These are phyloP conservation scores for Stichodactyla mertensii DNA, from an alignment of 64 coral and sea anemone genomes.

Conservation along the genomic window DNA sequence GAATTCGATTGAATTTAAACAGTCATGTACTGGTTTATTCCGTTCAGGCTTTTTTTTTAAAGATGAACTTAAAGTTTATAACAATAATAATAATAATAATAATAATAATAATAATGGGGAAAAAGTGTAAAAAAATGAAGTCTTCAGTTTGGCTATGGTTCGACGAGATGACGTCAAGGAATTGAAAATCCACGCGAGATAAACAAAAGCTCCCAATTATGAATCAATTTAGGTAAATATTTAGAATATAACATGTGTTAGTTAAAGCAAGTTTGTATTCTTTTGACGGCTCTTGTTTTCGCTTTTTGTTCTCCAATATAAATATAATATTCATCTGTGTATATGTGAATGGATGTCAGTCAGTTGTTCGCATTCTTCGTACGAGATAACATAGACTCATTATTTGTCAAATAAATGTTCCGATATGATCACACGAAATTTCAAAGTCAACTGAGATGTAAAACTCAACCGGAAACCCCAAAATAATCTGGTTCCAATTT, in stretches of 20 bases:
- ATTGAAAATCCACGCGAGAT: background rate
- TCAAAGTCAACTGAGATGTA: background rate
- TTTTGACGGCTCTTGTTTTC: background rate
- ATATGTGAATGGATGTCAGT: background rate
- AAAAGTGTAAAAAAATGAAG: background rate
- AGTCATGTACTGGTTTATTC: background rate
- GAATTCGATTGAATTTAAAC: background rate
- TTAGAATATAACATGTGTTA: background rate
- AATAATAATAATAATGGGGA: background rate
- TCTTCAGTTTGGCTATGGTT: background rate
- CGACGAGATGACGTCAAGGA: background rate
- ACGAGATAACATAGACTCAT: background rate
- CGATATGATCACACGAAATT: background rate
- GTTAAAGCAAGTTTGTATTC: background rate
- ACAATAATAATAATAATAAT: no score
- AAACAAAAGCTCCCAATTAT: background rate
- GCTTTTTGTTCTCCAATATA: background rate
- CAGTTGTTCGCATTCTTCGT: background rate
- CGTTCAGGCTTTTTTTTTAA: background rate
- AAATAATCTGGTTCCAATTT: background rate
- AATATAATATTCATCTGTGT: slow-evolving; percentile 7
- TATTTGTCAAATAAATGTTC: slow-evolving; percentile 9
- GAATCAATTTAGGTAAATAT: slow-evolving; percentile 3
- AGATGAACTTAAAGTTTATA: background rate
- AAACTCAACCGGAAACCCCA: background rate